Evolutionary conservation across 1,140 invertebrate species (phyloP).

Genomic region (Wiebesia pumilae): DNA sequence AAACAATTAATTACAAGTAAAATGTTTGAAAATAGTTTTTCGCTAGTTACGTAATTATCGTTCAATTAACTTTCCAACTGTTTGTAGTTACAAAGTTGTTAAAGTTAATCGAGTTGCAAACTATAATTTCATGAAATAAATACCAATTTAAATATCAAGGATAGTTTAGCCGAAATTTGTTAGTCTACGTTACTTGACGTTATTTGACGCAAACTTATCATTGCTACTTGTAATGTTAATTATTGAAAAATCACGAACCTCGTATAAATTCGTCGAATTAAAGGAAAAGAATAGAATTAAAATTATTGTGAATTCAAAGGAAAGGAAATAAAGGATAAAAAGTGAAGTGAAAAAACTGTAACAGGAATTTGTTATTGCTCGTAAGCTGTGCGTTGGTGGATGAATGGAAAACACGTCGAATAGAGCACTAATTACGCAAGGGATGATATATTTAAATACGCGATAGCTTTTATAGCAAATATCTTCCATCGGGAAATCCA

Average conservation of each 20-base stretch:
- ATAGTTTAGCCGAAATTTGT: too few species aligned
- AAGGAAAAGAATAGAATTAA: neutral
- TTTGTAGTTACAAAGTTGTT: too few species aligned
- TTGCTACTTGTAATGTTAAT: neutral
- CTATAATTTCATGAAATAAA: too few species aligned
- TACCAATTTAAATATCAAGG: too few species aligned
- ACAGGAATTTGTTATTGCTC: constrained; percentile 21
- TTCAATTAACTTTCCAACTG: too few species aligned
- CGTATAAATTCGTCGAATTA: neutral
- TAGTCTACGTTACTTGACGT: too few species aligned
- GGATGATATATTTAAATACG: constrained; percentile 33
- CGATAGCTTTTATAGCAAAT: constrained; percentile 40
- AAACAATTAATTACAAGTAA: too few species aligned
- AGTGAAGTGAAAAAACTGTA: too few species aligned
- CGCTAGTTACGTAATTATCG: neutral
- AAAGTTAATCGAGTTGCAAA: too few species aligned
- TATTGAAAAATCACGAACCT: neutral
- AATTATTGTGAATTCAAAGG: neutral
- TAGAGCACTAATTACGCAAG: constrained; percentile 34
- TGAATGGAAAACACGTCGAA: constrained; percentile 1
- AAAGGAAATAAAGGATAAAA: constrained; percentile 14
- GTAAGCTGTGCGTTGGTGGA: neutral
- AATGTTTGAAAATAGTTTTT: neutral
- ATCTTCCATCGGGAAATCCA: constrained; percentile 43
- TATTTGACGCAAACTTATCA: neutral